phyloP scores from a whole-genome alignment of 1,140 invertebrate genomes.

The Cardiocondyla obscurior region DNA sequence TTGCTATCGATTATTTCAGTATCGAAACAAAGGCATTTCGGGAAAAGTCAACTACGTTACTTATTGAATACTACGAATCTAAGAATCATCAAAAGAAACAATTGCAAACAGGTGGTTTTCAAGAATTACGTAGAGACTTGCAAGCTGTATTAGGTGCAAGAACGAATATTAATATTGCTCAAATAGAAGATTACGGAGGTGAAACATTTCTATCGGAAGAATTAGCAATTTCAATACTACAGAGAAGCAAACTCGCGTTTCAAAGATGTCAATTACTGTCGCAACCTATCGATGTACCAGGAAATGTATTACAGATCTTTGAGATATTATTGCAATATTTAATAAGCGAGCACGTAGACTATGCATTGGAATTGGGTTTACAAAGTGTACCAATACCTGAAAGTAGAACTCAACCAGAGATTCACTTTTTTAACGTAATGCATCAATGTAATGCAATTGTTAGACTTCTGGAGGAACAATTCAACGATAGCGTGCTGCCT shows the following conservation, averaged over 20 bases:
- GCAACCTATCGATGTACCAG: slow-evolving; percentile 89
- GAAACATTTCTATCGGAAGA: slow-evolving; percentile 99
- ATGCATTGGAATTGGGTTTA: slow-evolving; percentile 96
- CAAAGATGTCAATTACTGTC: slow-evolving; percentile 94
- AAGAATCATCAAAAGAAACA: slow-evolving; percentile 98
- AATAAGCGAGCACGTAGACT: slow-evolving; percentile 97
- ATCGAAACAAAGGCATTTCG: slow-evolving; percentile 91
- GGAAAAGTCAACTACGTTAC: slow-evolving; percentile 89
- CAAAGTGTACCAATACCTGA: slow-evolving; percentile 96
- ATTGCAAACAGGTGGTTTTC: slow-evolving; percentile 91
- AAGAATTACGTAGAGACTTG: slow-evolving; percentile 95
- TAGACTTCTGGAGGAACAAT: slow-evolving; percentile 97
- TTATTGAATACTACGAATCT: slow-evolving; percentile 95
- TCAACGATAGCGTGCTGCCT: slow-evolving; percentile 94
- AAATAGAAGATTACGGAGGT: slow-evolving; percentile 97
- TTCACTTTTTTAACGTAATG: slow-evolving; percentile 97
- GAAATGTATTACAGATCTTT: slow-evolving; percentile 93
- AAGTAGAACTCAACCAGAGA: slow-evolving; percentile 90
- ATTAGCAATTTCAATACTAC: slow-evolving; percentile 96
- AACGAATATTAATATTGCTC: slow-evolving; percentile 96
- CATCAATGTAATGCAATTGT: slow-evolving; percentile 98
- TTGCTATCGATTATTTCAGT: slow-evolving; percentile 79
- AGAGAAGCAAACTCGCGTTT: slow-evolving; percentile 96
- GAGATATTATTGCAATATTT: slow-evolving; percentile 95
- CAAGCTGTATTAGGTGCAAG: slow-evolving; percentile 96